Evolutionary conservation across 2,113 vertebrate genomes (phyloP).

Genomic region (Nesospiza acunhae): DNA sequence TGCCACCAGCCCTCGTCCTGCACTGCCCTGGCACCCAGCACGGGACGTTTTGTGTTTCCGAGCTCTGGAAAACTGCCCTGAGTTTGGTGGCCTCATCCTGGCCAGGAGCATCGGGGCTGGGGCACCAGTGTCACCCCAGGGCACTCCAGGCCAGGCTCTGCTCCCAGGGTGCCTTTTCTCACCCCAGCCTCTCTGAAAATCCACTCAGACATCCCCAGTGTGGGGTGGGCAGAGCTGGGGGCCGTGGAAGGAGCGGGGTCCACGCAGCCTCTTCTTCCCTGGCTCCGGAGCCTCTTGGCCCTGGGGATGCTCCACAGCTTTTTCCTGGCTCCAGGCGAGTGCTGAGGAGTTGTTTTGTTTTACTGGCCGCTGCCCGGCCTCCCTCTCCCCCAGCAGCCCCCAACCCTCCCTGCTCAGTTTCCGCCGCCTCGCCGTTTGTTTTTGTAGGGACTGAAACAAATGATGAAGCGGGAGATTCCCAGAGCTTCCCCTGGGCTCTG

Average conservation of each 20-base stretch:
- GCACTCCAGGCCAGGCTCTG: not conserved
- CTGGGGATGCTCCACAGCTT: not conserved
- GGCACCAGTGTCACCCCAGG: accelerated
- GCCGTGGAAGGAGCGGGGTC: not conserved
- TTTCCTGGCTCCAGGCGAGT: constrained; percentile 8
- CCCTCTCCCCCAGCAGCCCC: not conserved
- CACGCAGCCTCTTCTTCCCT: not conserved
- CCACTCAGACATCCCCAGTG: accelerated
- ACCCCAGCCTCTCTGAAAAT: not conserved
- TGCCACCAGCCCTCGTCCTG: accelerated
- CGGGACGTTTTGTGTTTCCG: accelerated
- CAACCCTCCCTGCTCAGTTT: not conserved
- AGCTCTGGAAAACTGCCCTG: not conserved
- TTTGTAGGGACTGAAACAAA: not conserved
- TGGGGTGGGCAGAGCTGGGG: not conserved
- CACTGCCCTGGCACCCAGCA: accelerated
- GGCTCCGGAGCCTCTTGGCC: not conserved
- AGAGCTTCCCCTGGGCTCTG: not conserved
- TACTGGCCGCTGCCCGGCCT: not conserved
- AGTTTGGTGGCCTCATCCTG: not conserved
- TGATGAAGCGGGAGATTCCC: not conserved
- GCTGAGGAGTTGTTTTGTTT: constrained; percentile 44
- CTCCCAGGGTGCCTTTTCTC: not conserved
- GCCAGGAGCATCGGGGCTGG: not conserved
- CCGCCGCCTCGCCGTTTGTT: not conserved